Evolutionary conservation across 1,140 invertebrate species (phyloP).

Genomic region (Calosoma granatense): DNA sequence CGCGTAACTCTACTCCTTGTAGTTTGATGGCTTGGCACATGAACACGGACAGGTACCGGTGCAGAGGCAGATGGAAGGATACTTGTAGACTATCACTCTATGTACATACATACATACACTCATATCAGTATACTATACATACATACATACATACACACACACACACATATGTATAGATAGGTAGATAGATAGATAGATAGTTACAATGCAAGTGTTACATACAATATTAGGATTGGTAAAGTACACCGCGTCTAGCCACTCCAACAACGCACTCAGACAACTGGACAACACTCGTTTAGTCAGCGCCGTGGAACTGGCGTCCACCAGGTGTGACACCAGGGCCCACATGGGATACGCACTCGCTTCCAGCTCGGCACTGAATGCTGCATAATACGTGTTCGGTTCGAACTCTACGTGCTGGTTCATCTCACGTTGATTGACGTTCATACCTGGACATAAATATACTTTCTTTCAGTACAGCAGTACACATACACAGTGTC

Average conservation of each 20-base stretch:
- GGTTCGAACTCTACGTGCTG: conserved; percentile 96
- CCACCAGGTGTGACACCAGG: conserved; percentile 75
- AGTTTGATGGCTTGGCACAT: conserved; percentile 78
- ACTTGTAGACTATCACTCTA: conserved; percentile 74
- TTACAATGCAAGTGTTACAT: conserved; percentile 31
- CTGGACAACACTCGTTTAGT: conserved; percentile 64
- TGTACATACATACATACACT: too few species aligned
- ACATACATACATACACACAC: too few species aligned
- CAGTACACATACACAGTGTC: too few species aligned
- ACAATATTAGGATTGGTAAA: conserved; percentile 60
- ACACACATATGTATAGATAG: too few species aligned
- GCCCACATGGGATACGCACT: conserved; percentile 97
- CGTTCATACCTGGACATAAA: conserved; percentile 73
- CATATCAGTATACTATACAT: too few species aligned
- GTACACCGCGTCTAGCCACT: conserved; percentile 79
- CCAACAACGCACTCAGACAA: conserved; percentile 63
- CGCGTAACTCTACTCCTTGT: conserved; percentile 64
- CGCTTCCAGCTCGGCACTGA: conserved; percentile 91
- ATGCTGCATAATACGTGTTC: conserved; percentile 93
- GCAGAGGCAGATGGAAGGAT: conserved; percentile 91
- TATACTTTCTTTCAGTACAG: background rate
- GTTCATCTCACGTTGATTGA: conserved; percentile 79
- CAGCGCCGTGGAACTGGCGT: conserved; percentile 56
- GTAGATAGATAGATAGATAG: background rate
- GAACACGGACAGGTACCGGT: conserved; percentile 89